Conservation (phyloP, 2,797 vertebrate genomes). For the Gymnocypris eckloni region DNA sequence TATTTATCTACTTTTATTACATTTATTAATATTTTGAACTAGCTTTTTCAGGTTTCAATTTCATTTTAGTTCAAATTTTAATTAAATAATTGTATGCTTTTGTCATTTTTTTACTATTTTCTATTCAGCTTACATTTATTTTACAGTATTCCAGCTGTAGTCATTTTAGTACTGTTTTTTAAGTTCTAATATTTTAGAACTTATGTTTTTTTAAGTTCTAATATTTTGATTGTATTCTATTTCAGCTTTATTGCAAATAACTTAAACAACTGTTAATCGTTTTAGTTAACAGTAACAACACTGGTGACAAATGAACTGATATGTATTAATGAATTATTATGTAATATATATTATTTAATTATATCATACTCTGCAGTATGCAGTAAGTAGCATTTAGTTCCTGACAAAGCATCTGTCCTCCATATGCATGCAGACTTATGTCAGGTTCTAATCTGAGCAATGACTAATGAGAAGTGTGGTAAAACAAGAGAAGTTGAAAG, state of each 20-base stretch:
- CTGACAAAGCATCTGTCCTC: neutral
- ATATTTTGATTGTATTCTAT: neutral
- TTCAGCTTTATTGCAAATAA: neutral
- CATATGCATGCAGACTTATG: neutral
- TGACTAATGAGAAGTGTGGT: neutral
- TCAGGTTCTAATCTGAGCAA: neutral
- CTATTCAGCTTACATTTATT: neutral
- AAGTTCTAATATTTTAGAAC: neutral
- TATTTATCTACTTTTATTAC: neutral
- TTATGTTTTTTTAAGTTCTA: neutral
- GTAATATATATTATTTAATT: no score
- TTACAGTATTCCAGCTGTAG: neutral
- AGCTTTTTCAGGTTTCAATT: neutral
- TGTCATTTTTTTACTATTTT: neutral
- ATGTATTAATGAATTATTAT: no score
- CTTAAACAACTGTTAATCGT: no score
- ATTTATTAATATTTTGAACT: neutral
- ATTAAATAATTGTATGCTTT: neutral
- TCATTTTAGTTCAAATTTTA: neutral
- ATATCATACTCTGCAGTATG: neutral
- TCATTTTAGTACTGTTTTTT: neutral
- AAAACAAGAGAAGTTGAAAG: neutral
- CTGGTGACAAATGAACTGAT: neutral
- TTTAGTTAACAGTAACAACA: neutral
- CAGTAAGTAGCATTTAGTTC: neutral